Evolutionary conservation across 2,113 vertebrate species (phyloP).

Genomic region (Phodopus roborovskii): DNA sequence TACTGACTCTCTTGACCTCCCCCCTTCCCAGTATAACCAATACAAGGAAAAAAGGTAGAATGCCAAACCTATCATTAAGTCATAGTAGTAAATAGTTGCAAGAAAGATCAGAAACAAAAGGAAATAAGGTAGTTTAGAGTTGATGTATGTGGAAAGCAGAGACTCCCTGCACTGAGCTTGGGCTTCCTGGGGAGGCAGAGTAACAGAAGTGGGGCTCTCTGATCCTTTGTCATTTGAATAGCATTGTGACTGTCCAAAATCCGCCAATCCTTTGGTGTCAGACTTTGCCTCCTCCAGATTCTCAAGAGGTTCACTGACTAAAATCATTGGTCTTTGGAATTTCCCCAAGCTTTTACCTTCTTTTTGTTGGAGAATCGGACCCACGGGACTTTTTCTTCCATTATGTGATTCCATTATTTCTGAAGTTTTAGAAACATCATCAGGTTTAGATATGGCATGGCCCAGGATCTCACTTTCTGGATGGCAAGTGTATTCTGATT

Average conservation of each 20-base stretch:
- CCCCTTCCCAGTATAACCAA: conserved; percentile 90
- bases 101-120: conserved; percentile 91
- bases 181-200: conserved; percentile 74
- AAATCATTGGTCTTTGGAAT: conserved; percentile 74
- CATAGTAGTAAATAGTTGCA: conserved; percentile 89
- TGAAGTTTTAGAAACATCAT: conserved; percentile 69
- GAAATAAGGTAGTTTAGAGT: conserved; percentile 87
- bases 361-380: conserved; percentile 69
- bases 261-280: conserved; percentile 67
- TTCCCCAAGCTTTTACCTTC: conserved; percentile 65
- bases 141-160: conserved; percentile 84
- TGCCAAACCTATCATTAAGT: conserved; percentile 91
- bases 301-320: conserved; percentile 79
- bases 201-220: conserved; percentile 60
- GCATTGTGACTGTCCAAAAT: conserved; percentile 31
- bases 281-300: conserved; percentile 69
- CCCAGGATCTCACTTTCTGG: conserved; percentile 57
- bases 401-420: conserved; percentile 33
- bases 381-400: conserved; percentile 60
- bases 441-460: conserved; percentile 41
- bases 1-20: conserved; percentile 83
- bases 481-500: conserved; percentile 69
- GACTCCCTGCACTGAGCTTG: conserved; percentile 76
- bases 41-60: conserved; percentile 92
- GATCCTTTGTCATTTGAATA: conserved; percentile 54